Conservation (phyloP, 2,888 invertebrate species). For the Galeopsomyia nigrocyanea region DNA sequence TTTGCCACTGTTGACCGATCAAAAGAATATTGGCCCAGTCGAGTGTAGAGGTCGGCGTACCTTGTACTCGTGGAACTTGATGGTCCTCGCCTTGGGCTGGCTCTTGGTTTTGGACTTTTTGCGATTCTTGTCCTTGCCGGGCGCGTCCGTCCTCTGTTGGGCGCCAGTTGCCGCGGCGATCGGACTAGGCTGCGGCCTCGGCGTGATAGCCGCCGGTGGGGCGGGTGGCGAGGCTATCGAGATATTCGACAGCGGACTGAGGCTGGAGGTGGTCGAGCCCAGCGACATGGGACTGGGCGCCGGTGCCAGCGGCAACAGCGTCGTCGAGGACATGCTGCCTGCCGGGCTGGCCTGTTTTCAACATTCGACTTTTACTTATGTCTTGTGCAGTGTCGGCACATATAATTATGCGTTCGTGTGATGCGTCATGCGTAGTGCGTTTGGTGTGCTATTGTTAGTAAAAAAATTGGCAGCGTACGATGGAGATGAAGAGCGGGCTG, state of each 20-base stretch:
- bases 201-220: slow-evolving; percentile 70
- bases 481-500: slow-evolving; percentile 42
- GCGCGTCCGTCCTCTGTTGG: slow-evolving; percentile 65
- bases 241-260: slow-evolving; percentile 75
- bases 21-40: too few relatives aligned
- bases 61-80: slow-evolving; percentile 98
- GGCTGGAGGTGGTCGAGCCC: slow-evolving; percentile 77
- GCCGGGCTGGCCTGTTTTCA: slow-evolving; percentile 58
- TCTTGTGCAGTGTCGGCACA: too few relatives aligned
- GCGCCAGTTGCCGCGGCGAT: slow-evolving; percentile 64
- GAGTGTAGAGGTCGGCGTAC: slow-evolving; percentile 54
- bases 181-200: slow-evolving; percentile 69
- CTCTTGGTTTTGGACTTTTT: slow-evolving; percentile 88
- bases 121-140: slow-evolving; percentile 78
- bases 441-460: not conserved
- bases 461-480: slow-evolving; percentile 29
- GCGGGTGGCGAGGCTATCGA: slow-evolving; percentile 77
- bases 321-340: slow-evolving; percentile 58
- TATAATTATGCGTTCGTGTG: too few relatives aligned
- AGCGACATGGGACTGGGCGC: slow-evolving; percentile 71
- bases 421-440: not conserved
- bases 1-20: slow-evolving; percentile 15
- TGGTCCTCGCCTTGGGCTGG: slow-evolving; percentile 85
- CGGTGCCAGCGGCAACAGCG: slow-evolving; percentile 71
- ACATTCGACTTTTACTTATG: too few relatives aligned